phyloP scores from a whole-genome alignment of 2,113 vertebrate genomes.

The Monopterus albus region DNA sequence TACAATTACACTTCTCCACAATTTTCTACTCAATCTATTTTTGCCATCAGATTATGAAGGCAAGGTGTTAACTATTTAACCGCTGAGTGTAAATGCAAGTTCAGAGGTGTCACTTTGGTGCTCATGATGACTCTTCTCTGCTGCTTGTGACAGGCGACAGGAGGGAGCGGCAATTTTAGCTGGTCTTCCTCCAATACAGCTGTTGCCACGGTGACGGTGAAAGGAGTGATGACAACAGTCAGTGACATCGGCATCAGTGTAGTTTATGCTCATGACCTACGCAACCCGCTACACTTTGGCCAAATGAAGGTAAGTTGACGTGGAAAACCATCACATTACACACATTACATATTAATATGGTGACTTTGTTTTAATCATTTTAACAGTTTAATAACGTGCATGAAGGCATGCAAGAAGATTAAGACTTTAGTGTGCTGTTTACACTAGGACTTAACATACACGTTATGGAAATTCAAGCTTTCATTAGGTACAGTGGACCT shows the following conservation, averaged over 20 bases:
- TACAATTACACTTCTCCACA: too few relatives aligned
- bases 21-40: too few relatives aligned
- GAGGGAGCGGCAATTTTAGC: constrained; percentile 96
- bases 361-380: too few relatives aligned
- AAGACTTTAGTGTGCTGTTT: too few relatives aligned
- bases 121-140: background rate
- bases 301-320: constrained; percentile 89
- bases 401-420: too few relatives aligned
- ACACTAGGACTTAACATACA: too few relatives aligned
- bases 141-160: constrained; percentile 81
- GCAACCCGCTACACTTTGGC: constrained; percentile 89
- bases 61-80: background rate
- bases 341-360: background rate
- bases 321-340: background rate
- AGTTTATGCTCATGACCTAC: constrained; percentile 89
- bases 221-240: constrained; percentile 91
- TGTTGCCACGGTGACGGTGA: constrained; percentile 92
- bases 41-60: too few relatives aligned
- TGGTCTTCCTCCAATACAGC: constrained; percentile 89
- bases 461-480: too few relatives aligned
- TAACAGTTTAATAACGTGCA: too few relatives aligned
- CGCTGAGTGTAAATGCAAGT: background rate
- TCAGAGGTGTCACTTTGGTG: background rate
- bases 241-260: constrained; percentile 88
- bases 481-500: too few relatives aligned